Evolutionary conservation across 2,797 vertebrate species (phyloP).

Genomic region (Triplophysa yarkandensis): DNA sequence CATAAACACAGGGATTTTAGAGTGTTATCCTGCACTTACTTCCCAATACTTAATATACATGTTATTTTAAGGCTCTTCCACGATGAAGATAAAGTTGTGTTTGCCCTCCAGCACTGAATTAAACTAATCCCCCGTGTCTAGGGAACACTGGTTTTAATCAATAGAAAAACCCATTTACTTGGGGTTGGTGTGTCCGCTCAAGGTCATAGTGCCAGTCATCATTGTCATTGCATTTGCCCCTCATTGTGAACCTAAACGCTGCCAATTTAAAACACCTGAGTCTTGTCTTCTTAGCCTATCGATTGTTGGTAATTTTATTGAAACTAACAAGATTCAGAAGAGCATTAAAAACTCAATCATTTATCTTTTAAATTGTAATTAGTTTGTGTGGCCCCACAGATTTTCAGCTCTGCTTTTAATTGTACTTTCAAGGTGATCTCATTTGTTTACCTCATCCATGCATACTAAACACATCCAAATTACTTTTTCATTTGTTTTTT

Average conservation of each 20-base stretch:
- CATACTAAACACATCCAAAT: conserved; percentile 77
- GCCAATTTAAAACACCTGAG: conserved; percentile 16
- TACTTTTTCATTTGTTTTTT: conserved; percentile 69
- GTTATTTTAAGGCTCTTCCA: conserved; percentile 60
- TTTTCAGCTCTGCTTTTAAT: conserved; percentile 66
- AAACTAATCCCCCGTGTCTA: conserved; percentile 16
- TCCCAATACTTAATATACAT: conserved; percentile 57
- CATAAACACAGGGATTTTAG: conserved; percentile 67
- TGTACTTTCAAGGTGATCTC: conserved; percentile 79
- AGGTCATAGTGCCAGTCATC: neutral
- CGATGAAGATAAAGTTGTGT: conserved; percentile 17
- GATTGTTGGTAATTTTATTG: conserved; percentile 69
- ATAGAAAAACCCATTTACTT: conserved; percentile 19
- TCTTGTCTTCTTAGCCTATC: conserved; percentile 37
- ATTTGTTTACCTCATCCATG: conserved; percentile 70
- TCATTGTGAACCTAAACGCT: conserved; percentile 8
- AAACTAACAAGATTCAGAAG: conserved; percentile 76
- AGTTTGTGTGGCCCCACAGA: conserved; percentile 66
- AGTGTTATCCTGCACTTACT: conserved; percentile 54
- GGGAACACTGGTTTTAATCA: conserved; percentile 9
- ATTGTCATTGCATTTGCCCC: neutral
- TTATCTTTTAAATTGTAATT: conserved; percentile 69
- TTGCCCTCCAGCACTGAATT: conserved; percentile 21
- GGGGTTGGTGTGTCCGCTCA: conserved; percentile 4
- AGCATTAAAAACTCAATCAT: conserved; percentile 77